A percentile compares a stretch with the other conserved stretches of the same genome.
Conservation (phyloP, 2,113 vertebrate genomes). For the Notechis scutatus region DNA sequence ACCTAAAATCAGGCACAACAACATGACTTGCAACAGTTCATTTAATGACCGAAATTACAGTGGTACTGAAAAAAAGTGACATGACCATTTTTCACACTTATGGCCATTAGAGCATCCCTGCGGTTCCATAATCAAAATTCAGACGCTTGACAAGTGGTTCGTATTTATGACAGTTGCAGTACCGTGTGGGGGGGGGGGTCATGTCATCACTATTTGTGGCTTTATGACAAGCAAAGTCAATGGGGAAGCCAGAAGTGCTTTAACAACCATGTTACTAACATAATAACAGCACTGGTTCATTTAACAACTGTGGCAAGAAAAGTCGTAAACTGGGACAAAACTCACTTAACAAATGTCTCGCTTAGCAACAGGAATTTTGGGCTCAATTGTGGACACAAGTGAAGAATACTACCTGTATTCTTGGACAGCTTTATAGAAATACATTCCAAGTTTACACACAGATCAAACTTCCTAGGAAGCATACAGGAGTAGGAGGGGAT, state of each 20-base stretch:
- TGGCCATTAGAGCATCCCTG: neutral
- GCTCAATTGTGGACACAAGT: neutral
- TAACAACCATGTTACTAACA: neutral
- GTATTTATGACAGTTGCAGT: neutral
- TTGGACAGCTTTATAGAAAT: neutral
- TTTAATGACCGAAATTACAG: neutral
- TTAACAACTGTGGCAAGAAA: neutral
- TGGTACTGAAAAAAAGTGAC: neutral
- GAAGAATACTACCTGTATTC: neutral
- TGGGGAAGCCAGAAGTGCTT: neutral
- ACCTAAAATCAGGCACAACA: neutral
- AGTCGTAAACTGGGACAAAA: neutral
- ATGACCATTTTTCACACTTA: neutral
- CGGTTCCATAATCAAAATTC: neutral
- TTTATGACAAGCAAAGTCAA: neutral
- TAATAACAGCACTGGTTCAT: neutral
- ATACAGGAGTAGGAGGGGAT: neutral
- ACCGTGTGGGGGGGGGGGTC: neutral
- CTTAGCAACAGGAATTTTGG: neutral
- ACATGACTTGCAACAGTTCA: neutral
- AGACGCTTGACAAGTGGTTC: neutral
- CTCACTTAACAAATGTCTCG: neutral
- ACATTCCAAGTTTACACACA: too few species aligned
- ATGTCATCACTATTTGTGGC: neutral
- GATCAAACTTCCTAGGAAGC: neutral